phyloP scores from a whole-genome alignment of 2,888 invertebrate species.

The Yponomeuta sedellus region DNA sequence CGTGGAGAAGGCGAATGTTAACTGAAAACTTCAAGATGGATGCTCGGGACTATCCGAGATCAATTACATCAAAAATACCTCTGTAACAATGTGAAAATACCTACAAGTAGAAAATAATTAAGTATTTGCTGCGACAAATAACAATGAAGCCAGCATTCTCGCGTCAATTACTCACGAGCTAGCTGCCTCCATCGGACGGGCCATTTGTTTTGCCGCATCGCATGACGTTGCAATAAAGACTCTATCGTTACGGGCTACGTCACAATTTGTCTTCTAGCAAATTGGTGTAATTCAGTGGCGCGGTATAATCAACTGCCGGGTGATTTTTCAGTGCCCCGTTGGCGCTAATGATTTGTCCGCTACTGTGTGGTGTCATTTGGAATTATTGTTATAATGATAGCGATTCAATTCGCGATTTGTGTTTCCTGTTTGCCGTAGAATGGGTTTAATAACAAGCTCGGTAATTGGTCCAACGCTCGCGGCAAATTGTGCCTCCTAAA shows the following conservation, averaged over 20 bases:
- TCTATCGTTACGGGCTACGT: conserved; percentile 38
- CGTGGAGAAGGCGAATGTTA: background rate
- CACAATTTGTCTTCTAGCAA: conserved; percentile 41
- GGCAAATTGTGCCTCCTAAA: background rate
- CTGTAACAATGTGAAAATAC: conserved; percentile 29
- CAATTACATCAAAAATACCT: conserved; percentile 23
- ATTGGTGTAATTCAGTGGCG: conserved; percentile 20
- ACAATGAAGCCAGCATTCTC: conserved; percentile 17
- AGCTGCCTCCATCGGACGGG: conserved; percentile 41
- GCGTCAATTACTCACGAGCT: conserved; percentile 15
- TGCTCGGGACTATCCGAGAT: conserved; percentile 4
- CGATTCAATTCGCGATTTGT: background rate
- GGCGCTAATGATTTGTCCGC: background rate
- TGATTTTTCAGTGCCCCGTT: conserved; percentile 38
- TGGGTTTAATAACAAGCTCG: background rate
- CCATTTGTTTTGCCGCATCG: conserved; percentile 46
- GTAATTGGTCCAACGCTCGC: background rate
- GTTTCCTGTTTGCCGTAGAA: conserved; percentile 1
- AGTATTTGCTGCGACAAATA: conserved; percentile 3
- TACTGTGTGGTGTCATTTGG: conserved; percentile 2
- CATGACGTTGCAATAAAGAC: conserved; percentile 37
- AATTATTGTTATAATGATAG: background rate
- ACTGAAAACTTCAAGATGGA: background rate
- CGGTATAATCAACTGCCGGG: conserved; percentile 23
- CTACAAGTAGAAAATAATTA: conserved; percentile 18